Conservation (phyloP, 2,888 invertebrate species). For the Pseudeuparius sepicola region DNA sequence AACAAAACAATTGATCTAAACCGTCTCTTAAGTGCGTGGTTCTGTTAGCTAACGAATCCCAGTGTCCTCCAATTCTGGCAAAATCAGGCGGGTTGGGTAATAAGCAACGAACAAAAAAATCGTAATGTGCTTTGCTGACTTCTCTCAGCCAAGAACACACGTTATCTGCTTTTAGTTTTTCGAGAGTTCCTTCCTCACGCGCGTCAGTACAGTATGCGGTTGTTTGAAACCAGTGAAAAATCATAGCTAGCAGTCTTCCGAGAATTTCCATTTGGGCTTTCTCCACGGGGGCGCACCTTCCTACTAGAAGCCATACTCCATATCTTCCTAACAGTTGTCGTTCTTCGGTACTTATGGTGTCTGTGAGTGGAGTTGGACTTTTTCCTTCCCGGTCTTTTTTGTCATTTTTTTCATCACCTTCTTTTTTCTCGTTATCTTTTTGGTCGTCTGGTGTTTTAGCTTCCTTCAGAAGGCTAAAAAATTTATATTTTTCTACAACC, state of each 20-base stretch:
- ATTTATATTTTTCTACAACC: constrained; percentile 4
- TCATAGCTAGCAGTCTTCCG: constrained; percentile 86
- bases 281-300: constrained; percentile 74
- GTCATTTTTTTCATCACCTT: constrained; percentile 24
- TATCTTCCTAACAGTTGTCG: constrained; percentile 84
- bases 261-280: constrained; percentile 71
- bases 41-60: constrained; percentile 79
- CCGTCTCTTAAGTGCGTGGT: constrained; percentile 93
- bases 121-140: constrained; percentile 74
- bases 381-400: constrained; percentile 30
- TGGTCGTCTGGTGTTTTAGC: constrained; percentile 71
- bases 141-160: constrained; percentile 86
- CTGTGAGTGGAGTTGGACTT: constrained; percentile 43
- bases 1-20: constrained; percentile 83
- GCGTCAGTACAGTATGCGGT: constrained; percentile 94
- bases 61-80: constrained; percentile 91
- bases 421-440: constrained; percentile 39
- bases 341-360: constrained; percentile 74
- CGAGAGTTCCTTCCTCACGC: constrained; percentile 76
- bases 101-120: constrained; percentile 85
- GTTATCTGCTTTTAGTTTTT: constrained; percentile 84
- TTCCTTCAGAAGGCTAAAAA: constrained; percentile 72
- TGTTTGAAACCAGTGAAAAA: constrained; percentile 99
- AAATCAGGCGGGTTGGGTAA: constrained; percentile 95
- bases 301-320: constrained; percentile 95